Base-by-base conservation (phyloP, 2,113 vertebrate species). In the Maccullochella peelii region DNA sequence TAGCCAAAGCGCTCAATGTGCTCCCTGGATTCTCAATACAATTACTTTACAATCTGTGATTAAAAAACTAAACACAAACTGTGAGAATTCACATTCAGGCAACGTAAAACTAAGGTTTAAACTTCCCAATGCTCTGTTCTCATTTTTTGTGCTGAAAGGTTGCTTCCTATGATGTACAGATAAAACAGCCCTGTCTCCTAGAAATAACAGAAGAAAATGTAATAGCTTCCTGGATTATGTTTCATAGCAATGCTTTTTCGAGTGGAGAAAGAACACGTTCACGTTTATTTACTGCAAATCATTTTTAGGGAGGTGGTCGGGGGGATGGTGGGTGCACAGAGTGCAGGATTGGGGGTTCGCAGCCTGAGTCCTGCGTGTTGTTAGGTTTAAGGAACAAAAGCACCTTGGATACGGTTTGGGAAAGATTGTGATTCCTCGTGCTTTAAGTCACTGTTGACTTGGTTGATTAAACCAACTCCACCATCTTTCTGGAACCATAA, bases 1-100 rank as follows among this genome's bases (percentile, higher is more conserved):
- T n/a, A 69, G 72, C 25, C 59, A 54, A 77, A 70, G 25, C 67
- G 15, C n/a, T n/a, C 71, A 16, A 50, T 52, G 16, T 62, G 58
- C 67, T 79, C 54, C 66, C 27, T 40, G 59, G 54, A 20, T 87
- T 73, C 54, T 82, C 63, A 25, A 14, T 20, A 12, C 36, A 58
- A 73, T 62, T 72, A 66, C 63, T 42, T 7, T 73, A 20, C 42
- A 36, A 33, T 8, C 1, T 10, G 16, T 70, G 9, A 78, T 50
- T 63, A 52, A 69, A 82, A 84, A 47, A 47, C 12, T 16, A 72
- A 71, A 72, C 27, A 50, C 10, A 70, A 73, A 61, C 14, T 8
- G 6, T 20, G 38, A 61, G 2, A 80, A 50, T 86, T 16, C 0
- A 0, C 79, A 63, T 72, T 71, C 33, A 66, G 36, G 9, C 8